Base-by-base conservation (phyloP, 2,113 vertebrate genomes). In the Psittacula cyanocephala region DNA sequence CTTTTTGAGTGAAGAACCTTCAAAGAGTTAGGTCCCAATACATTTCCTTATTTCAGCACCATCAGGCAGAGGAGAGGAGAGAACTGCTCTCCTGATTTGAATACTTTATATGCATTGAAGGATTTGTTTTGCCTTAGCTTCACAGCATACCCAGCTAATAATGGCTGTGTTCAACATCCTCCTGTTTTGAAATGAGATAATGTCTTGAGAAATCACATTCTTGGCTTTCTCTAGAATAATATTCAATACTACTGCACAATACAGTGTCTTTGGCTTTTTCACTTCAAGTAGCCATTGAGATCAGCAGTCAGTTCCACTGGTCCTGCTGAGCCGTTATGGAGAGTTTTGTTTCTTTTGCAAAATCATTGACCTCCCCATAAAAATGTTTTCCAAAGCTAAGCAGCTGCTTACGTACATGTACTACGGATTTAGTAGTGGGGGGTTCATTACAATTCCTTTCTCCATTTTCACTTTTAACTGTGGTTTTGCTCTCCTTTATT, bases 401-500 rank as follows among this genome's bases (percentile, higher is more conserved):
- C 37, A 64, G 33, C 46, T 59, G 28, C 20, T 67, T 62, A 31
- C 27, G 52, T 19, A 27, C 11, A 1, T 23, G 15, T 33, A 33
- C n/a, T 2, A 13, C 39, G 39, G 29, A n/a, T 49, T 75, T 69
- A 23, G 12, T 44, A 20, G 35, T 50, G 39, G 31, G n/a, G 29
- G 25, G 19, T 65, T 79, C 81, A 49, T 5, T 86, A 20, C 39
- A 37, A 23, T 76, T 89, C 28, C 17, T 60, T 59, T 55, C 14
- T 70, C 47, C 19, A 2, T 85, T 70, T 86, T 62, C 41, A n/a
- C 37, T 94, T 77, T 9, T 65, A 91, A 93, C 50, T 89, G 8
- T 63, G 39, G 25, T 86, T 50, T 82, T 91, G 89, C 72, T 96
- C 19, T 79, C 63, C 60, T 95, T 89, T 96, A 81, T 31, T 98